phyloP scores from a whole-genome alignment of 2,113 vertebrate genomes.

The Indicator maculatus region DNA sequence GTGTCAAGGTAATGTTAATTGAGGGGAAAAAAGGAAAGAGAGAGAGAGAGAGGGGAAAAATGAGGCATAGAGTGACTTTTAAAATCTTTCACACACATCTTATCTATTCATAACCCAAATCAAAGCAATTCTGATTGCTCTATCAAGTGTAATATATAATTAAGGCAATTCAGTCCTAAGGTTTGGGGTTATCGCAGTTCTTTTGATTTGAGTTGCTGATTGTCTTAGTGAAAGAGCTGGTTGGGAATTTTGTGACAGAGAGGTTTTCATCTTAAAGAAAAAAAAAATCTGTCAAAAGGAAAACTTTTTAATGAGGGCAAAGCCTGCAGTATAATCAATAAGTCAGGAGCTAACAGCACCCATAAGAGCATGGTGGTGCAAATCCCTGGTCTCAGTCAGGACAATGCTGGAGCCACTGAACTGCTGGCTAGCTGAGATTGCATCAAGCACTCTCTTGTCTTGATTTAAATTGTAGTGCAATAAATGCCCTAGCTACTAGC shows the following conservation, averaged over 20 bases:
- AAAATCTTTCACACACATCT: constrained; percentile 47
- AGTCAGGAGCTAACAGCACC: neutral
- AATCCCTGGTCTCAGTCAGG: neutral
- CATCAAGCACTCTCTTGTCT: neutral
- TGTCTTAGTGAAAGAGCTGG: constrained; percentile 51
- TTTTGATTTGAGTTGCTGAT: constrained; percentile 59
- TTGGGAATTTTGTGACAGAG: constrained; percentile 55
- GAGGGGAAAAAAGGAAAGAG: too few species aligned
- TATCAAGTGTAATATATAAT: constrained; percentile 65
- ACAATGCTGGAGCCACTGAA: rapidly evolving
- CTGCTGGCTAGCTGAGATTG: neutral
- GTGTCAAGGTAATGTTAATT: constrained; percentile 53
- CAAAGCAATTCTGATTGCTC: constrained; percentile 68
- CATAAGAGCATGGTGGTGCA: rapidly evolving
- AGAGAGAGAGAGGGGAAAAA: neutral
- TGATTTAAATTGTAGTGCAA: neutral
- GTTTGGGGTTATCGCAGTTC: constrained; percentile 47
- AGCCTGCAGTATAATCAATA: neutral
- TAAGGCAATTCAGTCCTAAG: constrained; percentile 65
- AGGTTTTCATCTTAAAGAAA: constrained; percentile 24
- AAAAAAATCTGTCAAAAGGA: neutral
- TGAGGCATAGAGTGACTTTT: constrained; percentile 45
- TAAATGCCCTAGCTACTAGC: neutral
- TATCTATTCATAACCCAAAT: constrained; percentile 64
- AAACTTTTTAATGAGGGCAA: constrained; percentile 17